These are phyloP conservation scores for Drosophila seclusa DNA, from an alignment of 2,888 invertebrate species.

Conservation along the genomic window DNA sequence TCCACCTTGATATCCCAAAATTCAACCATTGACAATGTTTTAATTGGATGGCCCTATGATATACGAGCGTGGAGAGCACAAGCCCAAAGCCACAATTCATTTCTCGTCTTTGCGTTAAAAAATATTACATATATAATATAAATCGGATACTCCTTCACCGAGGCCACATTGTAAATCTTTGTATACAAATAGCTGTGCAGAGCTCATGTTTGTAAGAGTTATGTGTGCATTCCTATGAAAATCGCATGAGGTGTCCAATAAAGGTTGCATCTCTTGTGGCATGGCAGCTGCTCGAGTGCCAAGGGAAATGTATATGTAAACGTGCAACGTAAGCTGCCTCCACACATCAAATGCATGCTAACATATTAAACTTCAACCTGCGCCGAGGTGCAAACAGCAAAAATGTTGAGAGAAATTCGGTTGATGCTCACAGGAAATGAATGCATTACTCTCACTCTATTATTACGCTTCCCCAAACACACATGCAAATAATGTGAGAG, in stretches of 20 bases:
- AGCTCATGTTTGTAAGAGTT: slow-evolving; percentile 2
- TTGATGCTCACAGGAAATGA: slow-evolving; percentile 9
- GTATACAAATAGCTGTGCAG: slow-evolving; percentile 7
- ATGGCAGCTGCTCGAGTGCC: slow-evolving; percentile 23
- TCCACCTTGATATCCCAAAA: slow-evolving; percentile 33
- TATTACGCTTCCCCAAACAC: not conserved
- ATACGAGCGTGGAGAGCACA: slow-evolving; percentile 33
- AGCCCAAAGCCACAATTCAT: slow-evolving; percentile 2
- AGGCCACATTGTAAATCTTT: slow-evolving; percentile 18
- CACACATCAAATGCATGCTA: slow-evolving; percentile 32
- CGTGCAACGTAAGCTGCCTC: slow-evolving; percentile 22
- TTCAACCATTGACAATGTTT: slow-evolving; percentile 68
- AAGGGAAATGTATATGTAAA: slow-evolving; percentile 31
- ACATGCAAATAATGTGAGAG: not conserved
- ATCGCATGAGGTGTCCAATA: slow-evolving; percentile 67
- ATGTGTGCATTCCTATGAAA: slow-evolving; percentile 37
- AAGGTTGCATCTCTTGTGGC: slow-evolving; percentile 40
- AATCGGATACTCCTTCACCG: slow-evolving; percentile 14
- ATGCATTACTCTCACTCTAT: not conserved
- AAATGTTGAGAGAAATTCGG: slow-evolving; percentile 7
- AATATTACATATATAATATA: not conserved
- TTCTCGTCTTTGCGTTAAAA: slow-evolving; percentile 5
- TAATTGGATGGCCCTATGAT: slow-evolving; percentile 66
- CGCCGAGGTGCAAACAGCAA: slow-evolving; percentile 23
- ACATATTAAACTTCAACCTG: slow-evolving; percentile 31